A percentile compares a stretch with the other conserved stretches of the same genome.
Conservation (phyloP, 2,797 vertebrate species). For the Xenopus petersii region DNA sequence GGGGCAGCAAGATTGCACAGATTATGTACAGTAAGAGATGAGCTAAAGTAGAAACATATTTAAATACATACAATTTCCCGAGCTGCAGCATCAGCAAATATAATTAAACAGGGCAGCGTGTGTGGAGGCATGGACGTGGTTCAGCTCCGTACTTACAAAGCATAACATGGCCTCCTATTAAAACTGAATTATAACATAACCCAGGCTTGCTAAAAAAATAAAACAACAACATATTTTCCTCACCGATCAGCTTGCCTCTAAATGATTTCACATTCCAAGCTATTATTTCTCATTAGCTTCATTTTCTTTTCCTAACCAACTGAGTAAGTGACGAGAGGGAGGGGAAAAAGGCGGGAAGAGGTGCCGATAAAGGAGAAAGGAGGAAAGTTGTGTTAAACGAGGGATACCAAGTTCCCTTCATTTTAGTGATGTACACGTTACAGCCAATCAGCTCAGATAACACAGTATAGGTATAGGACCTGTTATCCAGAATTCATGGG, state of each 20-base stretch:
- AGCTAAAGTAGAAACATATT: slow-evolving; percentile 22
- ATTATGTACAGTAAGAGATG: background rate
- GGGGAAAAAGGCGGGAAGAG: background rate
- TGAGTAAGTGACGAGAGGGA: slow-evolving; percentile 4
- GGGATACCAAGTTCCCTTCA: background rate
- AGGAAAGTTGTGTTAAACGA: background rate
- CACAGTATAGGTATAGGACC: no score
- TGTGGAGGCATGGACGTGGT: slow-evolving; percentile 7
- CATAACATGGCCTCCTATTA: slow-evolving; percentile 37
- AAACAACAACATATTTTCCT: slow-evolving; percentile 38
- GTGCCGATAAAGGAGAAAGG: background rate
- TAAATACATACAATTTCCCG: slow-evolving; percentile 23
- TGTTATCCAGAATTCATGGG: no score
- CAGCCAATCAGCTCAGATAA: no score
- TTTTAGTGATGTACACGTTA: no score
- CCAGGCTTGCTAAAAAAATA: slow-evolving; percentile 26
- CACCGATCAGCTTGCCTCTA: slow-evolving; percentile 29
- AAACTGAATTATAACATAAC: slow-evolving; percentile 44
- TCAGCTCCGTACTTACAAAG: slow-evolving; percentile 29
- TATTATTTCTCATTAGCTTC: slow-evolving; percentile 44
- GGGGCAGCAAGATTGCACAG: no score
- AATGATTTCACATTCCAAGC: slow-evolving; percentile 34
- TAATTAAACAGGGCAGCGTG: slow-evolving; percentile 40
- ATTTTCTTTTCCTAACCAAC: slow-evolving; percentile 22
- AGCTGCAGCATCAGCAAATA: slow-evolving; percentile 14